Evolutionary conservation across 1,140 invertebrate genomes (phyloP).

Genomic region (Drosophila fuyamai): DNA sequence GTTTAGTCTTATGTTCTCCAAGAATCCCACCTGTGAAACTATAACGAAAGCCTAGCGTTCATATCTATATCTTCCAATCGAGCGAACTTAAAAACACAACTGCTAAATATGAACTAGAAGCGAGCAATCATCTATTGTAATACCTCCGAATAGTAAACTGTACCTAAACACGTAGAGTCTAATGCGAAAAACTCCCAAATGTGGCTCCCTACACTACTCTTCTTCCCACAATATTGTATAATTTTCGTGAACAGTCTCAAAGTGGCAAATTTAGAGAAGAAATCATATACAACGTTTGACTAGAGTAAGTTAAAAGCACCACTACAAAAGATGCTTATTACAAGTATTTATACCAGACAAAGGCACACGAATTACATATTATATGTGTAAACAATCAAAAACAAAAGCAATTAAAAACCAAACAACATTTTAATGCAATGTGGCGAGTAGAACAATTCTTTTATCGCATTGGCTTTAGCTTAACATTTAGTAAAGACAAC

Average conservation of each 20-base stretch:
- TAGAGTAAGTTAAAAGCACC: slow-evolving; percentile 64
- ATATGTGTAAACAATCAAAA: slow-evolving; percentile 57
- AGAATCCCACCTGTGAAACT: slow-evolving; percentile 62
- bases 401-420: slow-evolving; percentile 55
- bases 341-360: slow-evolving; percentile 51
- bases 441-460: slow-evolving; percentile 38
- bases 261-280: slow-evolving; percentile 37
- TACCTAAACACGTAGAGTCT: slow-evolving; percentile 66
- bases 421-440: slow-evolving; percentile 41
- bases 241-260: slow-evolving; percentile 39
- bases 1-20: slow-evolving; percentile 59
- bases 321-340: slow-evolving; percentile 49
- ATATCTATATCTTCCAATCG: slow-evolving; percentile 61
- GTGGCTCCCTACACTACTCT: slow-evolving; percentile 33
- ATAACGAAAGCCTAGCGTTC: slow-evolving; percentile 53
- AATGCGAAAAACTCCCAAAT: slow-evolving; percentile 31
- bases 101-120: slow-evolving; percentile 18
- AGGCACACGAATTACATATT: slow-evolving; percentile 47
- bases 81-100: slow-evolving; percentile 35
- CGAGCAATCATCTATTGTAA: slow-evolving; percentile 73
- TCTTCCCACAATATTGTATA: slow-evolving; percentile 28
- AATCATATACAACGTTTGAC: slow-evolving; percentile 54
- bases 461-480: slow-evolving; percentile 67
- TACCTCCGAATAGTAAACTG: slow-evolving; percentile 77
- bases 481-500: slow-evolving; percentile 44